phyloP scores from a whole-genome alignment of 2,797 vertebrate species.

The Aldrovandia affinis region DNA sequence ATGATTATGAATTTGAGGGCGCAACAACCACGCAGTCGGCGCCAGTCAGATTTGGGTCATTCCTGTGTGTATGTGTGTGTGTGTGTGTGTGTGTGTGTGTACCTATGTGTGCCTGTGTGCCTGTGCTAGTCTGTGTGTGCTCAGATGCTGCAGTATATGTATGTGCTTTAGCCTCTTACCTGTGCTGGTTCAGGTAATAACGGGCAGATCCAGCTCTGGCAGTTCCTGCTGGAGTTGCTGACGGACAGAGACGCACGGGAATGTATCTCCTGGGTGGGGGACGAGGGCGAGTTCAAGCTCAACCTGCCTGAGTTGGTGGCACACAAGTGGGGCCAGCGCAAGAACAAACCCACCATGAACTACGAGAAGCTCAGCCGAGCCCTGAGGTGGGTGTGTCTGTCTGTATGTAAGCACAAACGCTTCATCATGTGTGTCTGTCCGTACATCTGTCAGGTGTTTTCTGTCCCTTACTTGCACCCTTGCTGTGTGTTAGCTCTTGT shows the following conservation, averaged over 20 bases:
- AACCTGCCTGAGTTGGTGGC: constrained; percentile 97
- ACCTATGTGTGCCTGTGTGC: no score
- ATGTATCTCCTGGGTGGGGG: constrained; percentile 99
- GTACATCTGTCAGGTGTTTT: neutral
- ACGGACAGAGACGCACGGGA: constrained; percentile 97
- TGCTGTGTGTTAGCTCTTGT: no score
- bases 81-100: neutral
- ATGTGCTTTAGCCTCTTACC: neutral
- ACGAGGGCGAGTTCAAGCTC: constrained; percentile 97
- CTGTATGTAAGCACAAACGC: no score
- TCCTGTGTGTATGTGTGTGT: constrained; percentile 7
- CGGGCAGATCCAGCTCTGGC: constrained; percentile 97
- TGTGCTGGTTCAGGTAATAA: constrained; percentile 85
- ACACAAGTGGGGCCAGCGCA: constrained; percentile 98
- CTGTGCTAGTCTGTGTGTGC: no score
- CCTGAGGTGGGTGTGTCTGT: constrained; percentile 73
- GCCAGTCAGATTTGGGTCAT: no score
- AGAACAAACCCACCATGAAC: constrained; percentile 99
- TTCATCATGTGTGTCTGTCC: no score
- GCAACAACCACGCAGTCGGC: no score
- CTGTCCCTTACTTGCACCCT: neutral
- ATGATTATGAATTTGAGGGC: no score
- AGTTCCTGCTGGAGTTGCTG: constrained; percentile 94
- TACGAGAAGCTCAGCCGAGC: constrained; percentile 98
- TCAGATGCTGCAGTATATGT: no score